Evolutionary conservation across 2,797 vertebrate genomes (phyloP).

Genomic region (Orestias chungarensis): DNA sequence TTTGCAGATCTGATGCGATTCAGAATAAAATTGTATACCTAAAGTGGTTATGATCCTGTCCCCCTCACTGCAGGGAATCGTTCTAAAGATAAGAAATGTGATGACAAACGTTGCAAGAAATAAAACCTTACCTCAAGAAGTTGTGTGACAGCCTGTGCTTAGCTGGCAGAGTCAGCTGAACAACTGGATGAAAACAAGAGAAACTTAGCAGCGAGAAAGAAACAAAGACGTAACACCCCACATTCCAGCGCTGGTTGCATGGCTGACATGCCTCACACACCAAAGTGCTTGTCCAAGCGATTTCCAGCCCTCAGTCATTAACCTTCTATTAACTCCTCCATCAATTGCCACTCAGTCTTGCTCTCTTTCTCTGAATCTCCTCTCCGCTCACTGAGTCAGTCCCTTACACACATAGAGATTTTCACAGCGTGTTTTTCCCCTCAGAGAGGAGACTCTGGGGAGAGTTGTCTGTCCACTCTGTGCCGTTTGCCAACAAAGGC

Average conservation of each 20-base stretch:
- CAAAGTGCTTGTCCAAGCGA: slow-evolving; percentile 80
- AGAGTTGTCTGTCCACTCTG: slow-evolving; percentile 32
- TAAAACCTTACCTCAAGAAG: slow-evolving; percentile 12
- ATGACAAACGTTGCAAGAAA: neutral
- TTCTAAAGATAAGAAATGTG: neutral
- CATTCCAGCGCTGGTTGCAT: slow-evolving; percentile 73
- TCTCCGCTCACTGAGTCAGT: slow-evolving; percentile 28
- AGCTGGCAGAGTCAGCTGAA: slow-evolving; percentile 27
- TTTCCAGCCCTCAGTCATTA: slow-evolving; percentile 81
- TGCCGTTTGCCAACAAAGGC: slow-evolving; percentile 43
- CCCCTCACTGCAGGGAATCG: neutral
- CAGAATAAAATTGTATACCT: neutral
- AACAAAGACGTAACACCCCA: slow-evolving; percentile 40
- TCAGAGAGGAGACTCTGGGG: slow-evolving; percentile 40
- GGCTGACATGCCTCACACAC: slow-evolving; percentile 75
- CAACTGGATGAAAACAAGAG: slow-evolving; percentile 30
- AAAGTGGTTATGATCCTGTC: neutral
- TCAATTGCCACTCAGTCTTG: slow-evolving; percentile 74
- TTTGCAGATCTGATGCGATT: neutral
- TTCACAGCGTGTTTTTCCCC: slow-evolving; percentile 37
- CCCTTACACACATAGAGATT: slow-evolving; percentile 32
- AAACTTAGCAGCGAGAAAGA: slow-evolving; percentile 11
- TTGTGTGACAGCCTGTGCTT: slow-evolving; percentile 14
- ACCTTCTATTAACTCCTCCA: slow-evolving; percentile 82
- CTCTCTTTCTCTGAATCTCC: slow-evolving; percentile 50